phyloP scores from a whole-genome alignment of 1,140 invertebrate species.

The Delia radicum region DNA sequence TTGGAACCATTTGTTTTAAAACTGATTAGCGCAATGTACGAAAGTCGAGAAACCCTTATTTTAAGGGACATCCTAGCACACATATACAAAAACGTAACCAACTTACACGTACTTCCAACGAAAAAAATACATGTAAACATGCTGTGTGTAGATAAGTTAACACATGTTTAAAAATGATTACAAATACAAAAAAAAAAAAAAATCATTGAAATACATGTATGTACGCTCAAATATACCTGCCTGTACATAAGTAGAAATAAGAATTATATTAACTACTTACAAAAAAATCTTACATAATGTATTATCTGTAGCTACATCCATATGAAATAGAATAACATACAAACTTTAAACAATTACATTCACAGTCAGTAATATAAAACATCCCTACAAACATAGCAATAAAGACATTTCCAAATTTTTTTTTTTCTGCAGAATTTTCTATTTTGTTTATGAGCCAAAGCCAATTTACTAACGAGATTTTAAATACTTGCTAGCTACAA shows the following conservation, averaged over 20 bases:
- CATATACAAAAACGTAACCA: not conserved
- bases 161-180: constrained; percentile 22
- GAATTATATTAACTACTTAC: not conserved
- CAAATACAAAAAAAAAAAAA: not conserved
- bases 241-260: not conserved
- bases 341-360: not conserved
- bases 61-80: too few species aligned
- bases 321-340: not conserved
- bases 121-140: not conserved
- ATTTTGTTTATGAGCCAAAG: too few species aligned
- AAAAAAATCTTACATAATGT: not conserved
- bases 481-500: too few species aligned
- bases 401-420: too few species aligned
- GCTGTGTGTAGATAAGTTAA: not conserved
- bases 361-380: too few species aligned
- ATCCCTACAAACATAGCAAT: too few species aligned
- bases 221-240: not conserved
- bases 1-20: too few species aligned
- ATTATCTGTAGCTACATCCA: too few species aligned
- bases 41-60: too few species aligned
- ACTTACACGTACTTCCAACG: not conserved
- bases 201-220: not conserved
- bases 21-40: too few species aligned
- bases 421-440: too few species aligned
- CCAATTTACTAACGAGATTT: too few species aligned